Base-by-base conservation (phyloP, 2,888 invertebrate species). In the Erebia ligea region DNA sequence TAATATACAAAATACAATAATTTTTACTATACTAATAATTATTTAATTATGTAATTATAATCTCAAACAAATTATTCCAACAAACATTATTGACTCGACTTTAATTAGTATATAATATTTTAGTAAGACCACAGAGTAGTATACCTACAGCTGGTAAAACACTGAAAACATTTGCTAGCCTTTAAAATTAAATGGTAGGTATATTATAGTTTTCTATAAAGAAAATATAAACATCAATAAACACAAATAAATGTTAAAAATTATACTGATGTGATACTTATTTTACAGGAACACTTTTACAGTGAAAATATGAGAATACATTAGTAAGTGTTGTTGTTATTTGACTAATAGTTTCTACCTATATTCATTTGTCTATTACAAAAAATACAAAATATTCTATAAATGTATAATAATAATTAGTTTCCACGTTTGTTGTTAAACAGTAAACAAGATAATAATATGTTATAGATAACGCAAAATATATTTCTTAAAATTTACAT, bases 331-430 rank as follows among this genome's bases (percentile, higher is more conserved):
- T 57, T 21, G 25, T 57, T 57, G 11, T 19, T 45, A 48, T 56
- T 64, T 64, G 34, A 59, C 67, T 69, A 59, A 63, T 21, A 58
- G 25, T 59, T 48, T 52, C 40, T 62, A 64, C 45, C 57, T 67
- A 50, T 57, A 63, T 63, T 56, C 45, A 42, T 19, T 40, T 67
- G 50, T 50, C 67, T 71, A 73, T 70, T 77, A 76, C 74, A 76
- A 77, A 76, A 78, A 76, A 77, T 77, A 76, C 66, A 77, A 77
- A 77, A 77, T 64, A 62, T 65, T 63, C 65, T 73, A 66, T 48
- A 64, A 56, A 66, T 42, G 13, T 21, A 61, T 40, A 42, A 17
- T 61, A 19, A 45, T n/a, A 15, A 34, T 34, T 25, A 34, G 25
- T 57, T 57, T 58, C 56, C 21, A 21, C 21, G 11, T 11, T 45